Percentiles rank a stretch among this genome's conserved stretches.
Evolutionary conservation across 1,140 invertebrate genomes (phyloP).

Genomic region (Aleiodes sp.): DNA sequence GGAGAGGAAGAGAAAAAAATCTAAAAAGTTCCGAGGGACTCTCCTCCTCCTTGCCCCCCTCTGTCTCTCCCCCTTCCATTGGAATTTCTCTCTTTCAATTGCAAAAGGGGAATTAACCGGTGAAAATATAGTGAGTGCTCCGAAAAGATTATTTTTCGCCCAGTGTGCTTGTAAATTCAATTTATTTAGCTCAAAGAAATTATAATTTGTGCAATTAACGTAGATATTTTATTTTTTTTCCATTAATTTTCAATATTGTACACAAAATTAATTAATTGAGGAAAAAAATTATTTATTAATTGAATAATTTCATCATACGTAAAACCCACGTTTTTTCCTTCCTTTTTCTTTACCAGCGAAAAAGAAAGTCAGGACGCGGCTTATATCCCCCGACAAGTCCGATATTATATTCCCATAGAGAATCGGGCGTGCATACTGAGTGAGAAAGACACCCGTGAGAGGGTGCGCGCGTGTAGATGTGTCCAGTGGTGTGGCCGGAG

Average conservation of each 20-base stretch:
- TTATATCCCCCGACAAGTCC: conserved; percentile 1
- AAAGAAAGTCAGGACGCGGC: background rate
- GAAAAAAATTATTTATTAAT: no score
- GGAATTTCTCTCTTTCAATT: background rate
- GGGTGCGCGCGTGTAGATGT: conserved; percentile 59
- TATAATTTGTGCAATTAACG: no score
- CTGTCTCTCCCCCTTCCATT: background rate
- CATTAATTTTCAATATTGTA: no score
- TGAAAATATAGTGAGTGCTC: conserved; percentile 6
- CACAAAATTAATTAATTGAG: no score
- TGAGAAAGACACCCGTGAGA: conserved; percentile 46
- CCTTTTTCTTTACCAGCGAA: background rate
- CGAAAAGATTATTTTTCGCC: no score
- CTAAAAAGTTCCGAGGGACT: conserved; percentile 16
- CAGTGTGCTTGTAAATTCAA: background rate
- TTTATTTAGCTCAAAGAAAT: no score
- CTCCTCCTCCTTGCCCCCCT: background rate
- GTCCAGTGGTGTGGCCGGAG: conserved; percentile 26
- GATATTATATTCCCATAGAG: background rate
- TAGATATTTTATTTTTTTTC: no score
- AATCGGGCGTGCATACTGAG: conserved; percentile 29
- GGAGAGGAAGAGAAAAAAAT: background rate
- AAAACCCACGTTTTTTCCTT: no score
- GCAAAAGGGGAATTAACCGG: background rate
- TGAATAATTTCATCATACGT: no score